phyloP scores from a whole-genome alignment of 1,140 invertebrate species.

The Eufriesea mexicana region DNA sequence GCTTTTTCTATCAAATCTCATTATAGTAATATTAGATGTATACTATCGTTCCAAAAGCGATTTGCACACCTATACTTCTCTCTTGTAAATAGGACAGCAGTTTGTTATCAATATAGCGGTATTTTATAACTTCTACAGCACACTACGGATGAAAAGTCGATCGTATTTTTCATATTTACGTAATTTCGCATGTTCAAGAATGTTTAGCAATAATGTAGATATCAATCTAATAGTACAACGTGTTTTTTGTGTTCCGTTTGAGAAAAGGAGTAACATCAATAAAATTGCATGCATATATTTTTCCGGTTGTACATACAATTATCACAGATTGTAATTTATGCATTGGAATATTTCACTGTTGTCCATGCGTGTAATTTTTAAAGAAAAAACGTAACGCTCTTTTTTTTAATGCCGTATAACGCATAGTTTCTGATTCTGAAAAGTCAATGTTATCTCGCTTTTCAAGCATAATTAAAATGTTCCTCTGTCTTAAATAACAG shows the following conservation, averaged over 20 bases:
- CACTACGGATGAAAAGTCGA: constrained; percentile 9
- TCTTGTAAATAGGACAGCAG: background rate
- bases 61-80: no score
- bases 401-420: background rate
- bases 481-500: background rate
- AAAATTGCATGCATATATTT: background rate
- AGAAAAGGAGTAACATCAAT: no score
- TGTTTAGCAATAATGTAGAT: constrained; percentile 25
- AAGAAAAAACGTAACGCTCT: background rate
- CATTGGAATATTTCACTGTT: background rate
- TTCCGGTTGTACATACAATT: background rate
- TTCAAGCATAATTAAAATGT: background rate
- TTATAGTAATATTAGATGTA: no score
- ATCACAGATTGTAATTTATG: background rate
- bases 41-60: no score
- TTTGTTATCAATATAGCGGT: background rate
- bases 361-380: background rate
- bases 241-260: background rate
- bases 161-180: constrained; percentile 22
- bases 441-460: background rate
- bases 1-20: no score
- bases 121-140: constrained; percentile 6
- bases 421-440: background rate
- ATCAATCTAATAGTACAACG: background rate
- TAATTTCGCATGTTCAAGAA: background rate